Percentiles rank a stretch among this genome's conserved stretches.
These are phyloP conservation scores for Acropternis orthonyx DNA, from an alignment of 2,797 vertebrate species.

Conservation along the genomic window DNA sequence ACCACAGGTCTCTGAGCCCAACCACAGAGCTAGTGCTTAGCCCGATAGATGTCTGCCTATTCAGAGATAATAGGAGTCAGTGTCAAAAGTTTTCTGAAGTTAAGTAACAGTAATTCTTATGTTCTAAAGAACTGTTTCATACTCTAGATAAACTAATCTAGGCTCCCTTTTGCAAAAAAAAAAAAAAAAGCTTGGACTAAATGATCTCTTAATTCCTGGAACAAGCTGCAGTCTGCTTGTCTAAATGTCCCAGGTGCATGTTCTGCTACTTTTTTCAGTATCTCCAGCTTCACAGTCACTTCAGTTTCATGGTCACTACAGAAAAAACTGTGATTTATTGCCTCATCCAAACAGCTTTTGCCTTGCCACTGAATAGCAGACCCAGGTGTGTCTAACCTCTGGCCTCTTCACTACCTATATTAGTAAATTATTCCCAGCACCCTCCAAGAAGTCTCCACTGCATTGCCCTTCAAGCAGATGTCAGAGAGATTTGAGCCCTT, in stretches of 20 bases:
- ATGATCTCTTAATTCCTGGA: background rate
- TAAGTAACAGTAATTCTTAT: background rate
- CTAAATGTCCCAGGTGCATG: background rate
- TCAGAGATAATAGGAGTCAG: background rate
- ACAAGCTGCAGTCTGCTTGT: background rate
- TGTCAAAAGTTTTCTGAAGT: background rate
- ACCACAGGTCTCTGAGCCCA: background rate
- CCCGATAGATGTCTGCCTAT: background rate
- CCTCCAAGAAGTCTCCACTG: background rate
- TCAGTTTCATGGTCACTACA: background rate
- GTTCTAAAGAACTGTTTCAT: background rate
- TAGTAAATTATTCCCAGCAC: background rate
- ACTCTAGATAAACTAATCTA: background rate
- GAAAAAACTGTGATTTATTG: background rate
- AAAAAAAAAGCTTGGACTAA: background rate
- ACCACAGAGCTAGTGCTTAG: background rate
- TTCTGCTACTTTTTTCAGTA: background rate
- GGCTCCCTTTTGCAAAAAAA: background rate
- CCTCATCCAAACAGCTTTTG: background rate
- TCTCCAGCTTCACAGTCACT: background rate
- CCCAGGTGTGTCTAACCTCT: background rate
- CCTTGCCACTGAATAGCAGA: background rate
- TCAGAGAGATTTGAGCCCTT: background rate
- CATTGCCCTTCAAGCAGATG: accelerated
- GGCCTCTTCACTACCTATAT: background rate